These are phyloP conservation scores for Tanypteryx hageni DNA, from an alignment of 2,888 invertebrate genomes.

Conservation along the genomic window DNA sequence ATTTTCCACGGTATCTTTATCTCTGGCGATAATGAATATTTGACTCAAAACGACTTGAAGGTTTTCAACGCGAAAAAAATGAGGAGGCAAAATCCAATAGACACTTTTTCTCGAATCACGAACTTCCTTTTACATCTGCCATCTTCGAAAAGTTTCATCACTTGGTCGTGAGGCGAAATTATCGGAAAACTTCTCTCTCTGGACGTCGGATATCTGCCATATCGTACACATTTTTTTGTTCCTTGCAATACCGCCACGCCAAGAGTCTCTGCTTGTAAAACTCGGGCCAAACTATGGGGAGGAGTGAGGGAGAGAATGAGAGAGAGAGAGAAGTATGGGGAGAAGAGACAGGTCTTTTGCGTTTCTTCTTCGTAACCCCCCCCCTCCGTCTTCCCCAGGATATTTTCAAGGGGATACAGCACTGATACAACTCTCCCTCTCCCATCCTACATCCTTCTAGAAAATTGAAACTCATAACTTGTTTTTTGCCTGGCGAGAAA, in stretches of 20 bases:
- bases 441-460: not conserved
- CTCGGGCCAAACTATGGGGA: too few species aligned
- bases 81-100: not conserved
- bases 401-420: not conserved
- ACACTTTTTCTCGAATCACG: not conserved
- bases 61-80: not conserved
- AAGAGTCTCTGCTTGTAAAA: conserved; percentile 31
- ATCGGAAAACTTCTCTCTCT: not conserved
- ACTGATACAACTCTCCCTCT: not conserved
- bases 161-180: not conserved
- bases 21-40: not conserved
- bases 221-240: not conserved
- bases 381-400: not conserved
- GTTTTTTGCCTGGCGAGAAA: conserved; percentile 2
- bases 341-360: not conserved
- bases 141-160: not conserved
- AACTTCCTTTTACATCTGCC: not conserved
- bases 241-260: not conserved
- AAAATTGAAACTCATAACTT: conserved; percentile 45
- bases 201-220: not conserved
- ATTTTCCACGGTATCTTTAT: not conserved
- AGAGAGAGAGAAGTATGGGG: not conserved
- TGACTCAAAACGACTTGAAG: not conserved
- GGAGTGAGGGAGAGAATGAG: too few species aligned
- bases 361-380: not conserved